Base-by-base conservation (phyloP, 2,113 vertebrate genomes). In the Misgurnus anguillicaudatus region DNA sequence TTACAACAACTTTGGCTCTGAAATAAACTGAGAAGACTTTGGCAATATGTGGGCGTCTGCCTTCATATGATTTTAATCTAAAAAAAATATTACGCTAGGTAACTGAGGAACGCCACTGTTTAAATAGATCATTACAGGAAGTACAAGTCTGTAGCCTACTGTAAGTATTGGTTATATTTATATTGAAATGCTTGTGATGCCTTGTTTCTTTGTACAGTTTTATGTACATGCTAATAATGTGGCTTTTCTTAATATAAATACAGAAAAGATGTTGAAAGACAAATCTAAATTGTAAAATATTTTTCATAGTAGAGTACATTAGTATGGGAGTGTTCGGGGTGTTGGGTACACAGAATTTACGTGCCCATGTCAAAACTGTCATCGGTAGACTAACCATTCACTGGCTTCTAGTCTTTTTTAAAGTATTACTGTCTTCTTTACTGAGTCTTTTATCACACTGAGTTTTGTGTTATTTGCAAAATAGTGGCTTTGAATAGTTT, bases 181-280 rank as follows among this genome's bases (percentile, higher is more conserved):
- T 94, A 95, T 93, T 86, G 84, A 93, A 90, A 85, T 92, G 94
- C 94, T 95, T 94, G 94, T 95, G 94, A 94, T 94, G 95, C 94
- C 95, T 95, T 95, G 94, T 95, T 94, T 82, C 81, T 95, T 94
- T 95, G 95, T 97, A 96, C 95, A 97, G 95, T 96, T 97, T 95
- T 97, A 97, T 97, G 95, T 97, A 97, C 95, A 96, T 93, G 95
- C 93, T 94, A 93, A 93, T 96, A 45, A 62, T 5, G 94, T 96
- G 95, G 94, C 94, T 95, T 95, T 93, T 93, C 89, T 48, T 68
- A 62, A 86, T 86, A 85, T 45, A 62, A n/a, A 86, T 67, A 85
- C 63, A 60, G 41, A 64, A 70, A 89, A 87, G 67, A 80, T 72
- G 68, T 71, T 71, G 70, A 60, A 63, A 85, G 86, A 88, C 79